Evolutionary conservation across 2,113 vertebrate genomes (phyloP), one percentile per base, ranked within the genome.

Genomic region (Carassius carassius): DNA sequence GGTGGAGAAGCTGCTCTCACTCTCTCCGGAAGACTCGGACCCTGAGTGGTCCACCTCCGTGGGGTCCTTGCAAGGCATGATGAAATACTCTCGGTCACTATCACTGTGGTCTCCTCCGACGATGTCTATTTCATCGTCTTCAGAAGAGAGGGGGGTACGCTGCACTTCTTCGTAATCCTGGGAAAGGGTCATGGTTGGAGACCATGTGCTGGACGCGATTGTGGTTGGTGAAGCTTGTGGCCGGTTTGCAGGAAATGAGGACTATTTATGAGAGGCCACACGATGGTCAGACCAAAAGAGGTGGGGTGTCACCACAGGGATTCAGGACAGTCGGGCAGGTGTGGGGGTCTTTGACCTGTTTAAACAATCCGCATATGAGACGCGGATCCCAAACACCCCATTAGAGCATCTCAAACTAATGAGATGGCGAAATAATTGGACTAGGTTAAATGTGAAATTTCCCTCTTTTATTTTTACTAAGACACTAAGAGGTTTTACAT

Each of bases 281-380:
- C 88, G 85, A 76, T 92, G 88, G 87, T 85, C 85, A 83, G 89
- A 90, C 94, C 94, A 93, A 95, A 94, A 93, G 94, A 92, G 92
- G 87, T 72, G 32, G 85, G 63, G 88, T 78, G 80, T 88, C 90
- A 44, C 92, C 83, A 56, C 90, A 47, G 93, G 93, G 90, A 83
- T 87, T 87, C 86, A 29, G 82, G 74, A 76, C 60, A 56, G 74
- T 75, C 81, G 54, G 72, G 72, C 89, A 89, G 87, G 87, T 87
- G 87, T 89, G 89, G 89, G 81, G 13, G 6, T 13, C 60, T 79
- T 79, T 69, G 87, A 83, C 81, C 19, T 6, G 63, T 54, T 84
- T 69, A 51, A 81, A 25, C 82, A 73, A 58, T 67, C 2, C 51
- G 23, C 19, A 41, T 23, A 67, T 35, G 44, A 49, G 79, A 69